Evolutionary conservation across 2,113 vertebrate genomes (phyloP).

Genomic region (Bothrops jararaca): DNA sequence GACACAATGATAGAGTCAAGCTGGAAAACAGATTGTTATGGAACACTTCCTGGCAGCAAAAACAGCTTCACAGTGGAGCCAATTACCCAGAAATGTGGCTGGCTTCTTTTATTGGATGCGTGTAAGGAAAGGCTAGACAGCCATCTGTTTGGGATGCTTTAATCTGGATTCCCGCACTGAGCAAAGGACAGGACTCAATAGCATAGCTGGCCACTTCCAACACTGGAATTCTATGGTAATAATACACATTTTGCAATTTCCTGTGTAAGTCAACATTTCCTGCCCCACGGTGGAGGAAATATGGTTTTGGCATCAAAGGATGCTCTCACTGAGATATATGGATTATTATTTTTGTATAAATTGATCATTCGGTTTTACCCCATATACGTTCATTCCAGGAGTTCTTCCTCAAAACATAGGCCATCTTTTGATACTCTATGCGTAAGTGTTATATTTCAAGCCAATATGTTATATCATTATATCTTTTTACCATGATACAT

Average conservation of each 20-base stretch:
- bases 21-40: not conserved
- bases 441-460: not conserved
- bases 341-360: not conserved
- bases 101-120: not conserved
- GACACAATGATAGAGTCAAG: not conserved
- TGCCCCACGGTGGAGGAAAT: not conserved
- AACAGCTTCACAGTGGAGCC: not conserved
- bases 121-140: not conserved
- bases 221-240: not conserved
- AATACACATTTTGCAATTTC: not conserved
- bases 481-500: not conserved
- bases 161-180: not conserved
- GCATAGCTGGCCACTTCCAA: not conserved
- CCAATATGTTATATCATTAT: not conserved
- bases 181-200: not conserved
- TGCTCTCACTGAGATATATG: not conserved
- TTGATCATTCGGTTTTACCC: not conserved
- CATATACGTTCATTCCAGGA: not conserved
- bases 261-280: not conserved
- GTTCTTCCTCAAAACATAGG: not conserved
- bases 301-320: not conserved
- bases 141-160: not conserved
- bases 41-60: not conserved
- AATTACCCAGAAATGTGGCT: not conserved
- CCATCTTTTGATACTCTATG: not conserved